Conservation (phyloP, 2,797 vertebrate species). For the Chloroceryle inda region DNA sequence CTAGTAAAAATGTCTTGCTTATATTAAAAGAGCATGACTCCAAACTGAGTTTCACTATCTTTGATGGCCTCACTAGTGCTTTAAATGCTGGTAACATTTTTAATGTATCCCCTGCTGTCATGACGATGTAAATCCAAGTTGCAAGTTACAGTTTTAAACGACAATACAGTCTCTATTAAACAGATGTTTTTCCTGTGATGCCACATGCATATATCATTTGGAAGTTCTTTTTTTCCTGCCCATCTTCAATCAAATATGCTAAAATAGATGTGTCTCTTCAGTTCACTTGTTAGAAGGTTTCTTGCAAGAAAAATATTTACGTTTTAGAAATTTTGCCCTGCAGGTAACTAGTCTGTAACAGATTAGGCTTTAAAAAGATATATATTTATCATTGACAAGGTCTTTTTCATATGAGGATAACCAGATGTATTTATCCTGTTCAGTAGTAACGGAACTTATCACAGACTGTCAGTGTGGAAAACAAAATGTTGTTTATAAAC, state of each 20-base stretch:
- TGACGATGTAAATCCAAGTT: neutral
- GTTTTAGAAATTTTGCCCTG: constrained; percentile 15
- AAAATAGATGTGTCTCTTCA: neutral
- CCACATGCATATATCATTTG: neutral
- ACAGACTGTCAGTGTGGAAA: constrained; percentile 6
- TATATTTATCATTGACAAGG: constrained; percentile 15
- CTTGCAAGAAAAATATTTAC: constrained; percentile 38
- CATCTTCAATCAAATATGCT: neutral
- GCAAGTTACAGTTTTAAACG: neutral
- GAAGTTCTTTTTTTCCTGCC: neutral
- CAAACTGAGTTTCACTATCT: neutral
- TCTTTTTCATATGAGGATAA: constrained; percentile 51
- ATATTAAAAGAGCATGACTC: neutral
- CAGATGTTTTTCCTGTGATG: neutral
- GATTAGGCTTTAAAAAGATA: neutral
- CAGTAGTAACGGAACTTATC: constrained; percentile 37
- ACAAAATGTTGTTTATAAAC: constrained; percentile 53
- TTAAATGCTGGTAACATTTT: neutral
- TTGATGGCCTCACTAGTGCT: neutral
- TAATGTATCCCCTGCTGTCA: neutral
- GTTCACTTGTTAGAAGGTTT: neutral
- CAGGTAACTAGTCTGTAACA: constrained; percentile 38
- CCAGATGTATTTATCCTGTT: constrained; percentile 14
- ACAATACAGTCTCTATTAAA: neutral
- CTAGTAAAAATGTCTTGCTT: neutral